Base-by-base conservation (phyloP, 2,113 vertebrate species). In the Albula glossodonta region DNA sequence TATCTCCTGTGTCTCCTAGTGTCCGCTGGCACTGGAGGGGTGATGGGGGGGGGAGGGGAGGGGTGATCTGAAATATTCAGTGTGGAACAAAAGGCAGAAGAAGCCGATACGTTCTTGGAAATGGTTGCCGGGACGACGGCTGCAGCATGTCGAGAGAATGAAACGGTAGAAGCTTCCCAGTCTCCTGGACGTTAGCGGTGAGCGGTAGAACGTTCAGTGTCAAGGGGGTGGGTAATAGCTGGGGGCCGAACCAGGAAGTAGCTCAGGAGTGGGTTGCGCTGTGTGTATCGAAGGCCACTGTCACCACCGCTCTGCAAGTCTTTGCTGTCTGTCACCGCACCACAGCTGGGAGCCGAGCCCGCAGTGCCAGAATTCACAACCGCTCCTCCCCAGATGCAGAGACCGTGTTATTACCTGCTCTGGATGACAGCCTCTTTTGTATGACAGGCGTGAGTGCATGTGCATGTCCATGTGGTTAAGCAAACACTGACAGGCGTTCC, bases 91-190 rank as follows among this genome's bases (percentile, higher is more conserved):
- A 90, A 88, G 88, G 91, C 83, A 83, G 91, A 87, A 94, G 95
- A 96, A 96, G 91, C 92, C 90, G 95, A 97, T 94, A 88, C 85
- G 90, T 91, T 86, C 89, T 91, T 70, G 92, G 87, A 90, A 94
- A 89, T 93, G 93, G 96, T 97, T 96, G 93, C 96, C 96, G 94
- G 95, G 96, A 97, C 96, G 96, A 97, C 97, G 91, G 93, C 81
- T 91, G 94, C 93, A 95, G 89, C 31, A 41, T 41, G 31, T 88
- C 91, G 87, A 89, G 93, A 93, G 90, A 92, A 92, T 93, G 91
- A 91, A 89, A 90, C 90, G 88, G 90, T 88, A 92, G 90, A 90
- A 88, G 88, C 87, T 90, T 91, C 89, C n/a, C 57, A 41, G 60
- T 87, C 90, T n/a, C 25, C 87, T 48, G 91, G 86, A 83, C 77